Evolutionary conservation across 2,797 vertebrate species (phyloP).

Genomic region (Antrozous pallidus): DNA sequence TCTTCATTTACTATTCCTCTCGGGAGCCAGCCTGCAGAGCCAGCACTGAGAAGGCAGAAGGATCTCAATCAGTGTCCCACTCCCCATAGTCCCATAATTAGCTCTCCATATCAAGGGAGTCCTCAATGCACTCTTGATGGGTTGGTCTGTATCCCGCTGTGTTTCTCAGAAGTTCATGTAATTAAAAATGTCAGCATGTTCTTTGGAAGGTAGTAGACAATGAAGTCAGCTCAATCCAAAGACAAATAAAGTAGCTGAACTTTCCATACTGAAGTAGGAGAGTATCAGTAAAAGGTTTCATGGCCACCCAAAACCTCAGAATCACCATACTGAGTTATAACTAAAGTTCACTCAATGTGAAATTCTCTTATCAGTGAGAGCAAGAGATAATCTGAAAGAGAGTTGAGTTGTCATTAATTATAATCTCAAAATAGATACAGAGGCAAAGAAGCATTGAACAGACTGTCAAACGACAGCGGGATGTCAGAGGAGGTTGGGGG

Average conservation of each 20-base stretch:
- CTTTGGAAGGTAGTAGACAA: slow-evolving; percentile 54
- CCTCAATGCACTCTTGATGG: slow-evolving; percentile 60
- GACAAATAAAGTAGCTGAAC: slow-evolving; percentile 22
- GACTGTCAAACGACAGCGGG: too few species aligned
- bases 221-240: slow-evolving; percentile 29
- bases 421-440: background rate
- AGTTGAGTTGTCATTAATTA: background rate
- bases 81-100: slow-evolving; percentile 64
- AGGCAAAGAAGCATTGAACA: too few species aligned
- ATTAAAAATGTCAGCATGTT: slow-evolving; percentile 74
- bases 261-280: background rate
- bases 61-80: slow-evolving; percentile 53
- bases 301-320: background rate
- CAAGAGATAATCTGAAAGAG: background rate
- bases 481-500: too few species aligned
- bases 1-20: slow-evolving; percentile 30
- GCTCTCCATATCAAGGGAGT: slow-evolving; percentile 66
- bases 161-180: slow-evolving; percentile 68
- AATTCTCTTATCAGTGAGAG: background rate
- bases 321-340: background rate
- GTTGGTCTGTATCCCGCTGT: slow-evolving; percentile 65
- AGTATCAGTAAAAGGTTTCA: background rate
- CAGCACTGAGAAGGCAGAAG: background rate
- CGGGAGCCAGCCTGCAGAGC: background rate
- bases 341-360: background rate